These are phyloP conservation scores for Leucophenga montana DNA, from an alignment of 2,888 invertebrate genomes.

Conservation along the genomic window DNA sequence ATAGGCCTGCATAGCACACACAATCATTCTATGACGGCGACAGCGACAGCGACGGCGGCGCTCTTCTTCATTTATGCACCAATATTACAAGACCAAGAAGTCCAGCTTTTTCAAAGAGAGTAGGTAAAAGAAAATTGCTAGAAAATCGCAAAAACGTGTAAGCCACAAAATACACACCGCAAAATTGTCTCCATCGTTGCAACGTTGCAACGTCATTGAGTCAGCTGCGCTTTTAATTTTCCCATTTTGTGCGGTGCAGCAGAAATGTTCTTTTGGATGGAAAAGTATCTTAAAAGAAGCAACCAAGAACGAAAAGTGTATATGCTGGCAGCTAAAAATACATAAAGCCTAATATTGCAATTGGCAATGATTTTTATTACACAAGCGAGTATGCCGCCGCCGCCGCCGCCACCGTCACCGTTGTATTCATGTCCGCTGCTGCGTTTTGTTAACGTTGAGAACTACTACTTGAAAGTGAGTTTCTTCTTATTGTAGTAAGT, in stretches of 20 bases:
- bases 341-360: constrained; percentile 63
- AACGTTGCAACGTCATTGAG: background rate
- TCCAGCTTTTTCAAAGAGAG: constrained; percentile 24
- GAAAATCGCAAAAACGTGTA: constrained; percentile 70
- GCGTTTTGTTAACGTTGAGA: no score
- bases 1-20: background rate
- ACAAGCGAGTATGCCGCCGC: constrained; percentile 23
- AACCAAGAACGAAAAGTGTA: constrained; percentile 30
- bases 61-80: no score
- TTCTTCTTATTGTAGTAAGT: constrained; percentile 38
- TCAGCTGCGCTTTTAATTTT: constrained; percentile 50
- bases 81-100: constrained; percentile 5
- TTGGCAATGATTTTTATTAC: constrained; percentile 68
- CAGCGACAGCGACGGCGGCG: background rate
- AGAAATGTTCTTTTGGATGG: constrained; percentile 31
- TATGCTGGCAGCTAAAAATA: constrained; percentile 26
- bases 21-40: background rate
- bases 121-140: constrained; percentile 60
- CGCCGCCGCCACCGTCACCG: no score
- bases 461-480: constrained; percentile 56
- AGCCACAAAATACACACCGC: background rate
- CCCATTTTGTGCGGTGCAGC: constrained; percentile 47
- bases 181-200: background rate
- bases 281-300: background rate
- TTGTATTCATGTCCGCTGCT: no score